Evolutionary conservation across 2,113 vertebrate genomes (phyloP), one percentile per base, ranked within the genome.

Genomic region (Epinephelus lanceolatus): DNA sequence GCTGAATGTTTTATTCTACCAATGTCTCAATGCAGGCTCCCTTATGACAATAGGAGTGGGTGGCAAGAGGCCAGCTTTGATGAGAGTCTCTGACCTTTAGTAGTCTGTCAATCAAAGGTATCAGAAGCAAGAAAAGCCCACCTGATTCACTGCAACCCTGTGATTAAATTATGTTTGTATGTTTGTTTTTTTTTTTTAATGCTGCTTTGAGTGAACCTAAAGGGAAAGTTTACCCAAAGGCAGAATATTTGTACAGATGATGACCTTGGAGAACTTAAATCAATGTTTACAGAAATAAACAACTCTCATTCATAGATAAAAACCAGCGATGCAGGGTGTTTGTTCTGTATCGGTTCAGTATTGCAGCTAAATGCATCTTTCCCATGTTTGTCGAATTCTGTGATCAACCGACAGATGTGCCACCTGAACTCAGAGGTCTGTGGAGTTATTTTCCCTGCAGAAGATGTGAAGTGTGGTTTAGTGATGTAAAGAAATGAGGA

Each of bases 61-160:
- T 40, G 47, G 74, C 67, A 72, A 49, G 57, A 80, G 45, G 49
- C 27, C 1, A 51, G 56, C 45, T 74, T 78, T 89, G 80, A 92
- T 90, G 56, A 79, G 49, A 87, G 62, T 52, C 40, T 78, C 40
- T 86, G 90, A 93, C 89, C 79, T 90, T 87, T 90, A 61, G 25
- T 49, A 4, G n/a, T 69, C 67, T 85, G 86, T 82, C 91, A 89
- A 74, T 92, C 78, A 86, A 71, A 56, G 25, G 8, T 18, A 18
- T 67, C 69, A 51, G 23, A 65, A 56, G 11, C 15, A 15, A 49
- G 23, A 76, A 84, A 80, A 78, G 52, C 7, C 21, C 27, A 9
- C 56, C 25, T 13, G 11, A 61, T 45, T 71, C 49, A 60, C 30
- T 52, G 66, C 57, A 49, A 71, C 79, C 55, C 62, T 3, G 49